Conservation (phyloP, 92 coral and sea anemone genomes). For the Parazoanthus atlanticus region DNA sequence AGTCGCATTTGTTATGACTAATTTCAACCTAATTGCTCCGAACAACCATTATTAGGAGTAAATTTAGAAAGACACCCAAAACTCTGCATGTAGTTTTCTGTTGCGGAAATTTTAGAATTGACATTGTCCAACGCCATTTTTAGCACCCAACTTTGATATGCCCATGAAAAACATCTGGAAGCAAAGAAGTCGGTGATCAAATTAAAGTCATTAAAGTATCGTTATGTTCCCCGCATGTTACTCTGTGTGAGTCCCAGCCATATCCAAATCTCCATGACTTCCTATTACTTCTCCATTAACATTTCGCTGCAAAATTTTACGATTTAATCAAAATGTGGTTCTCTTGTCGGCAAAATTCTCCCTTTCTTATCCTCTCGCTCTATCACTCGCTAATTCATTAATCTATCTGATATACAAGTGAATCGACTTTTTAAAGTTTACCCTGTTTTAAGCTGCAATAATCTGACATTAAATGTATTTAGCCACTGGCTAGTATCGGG, state of each 20-base stretch:
- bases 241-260: slow-evolving; percentile 40
- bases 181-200: slow-evolving; percentile 19
- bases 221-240: slow-evolving; percentile 40
- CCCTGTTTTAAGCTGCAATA: slow-evolving; percentile 32
- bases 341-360: slow-evolving; percentile 32
- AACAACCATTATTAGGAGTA: slow-evolving; percentile 26
- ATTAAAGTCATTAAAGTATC: slow-evolving; percentile 39
- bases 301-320: slow-evolving; percentile 20
- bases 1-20: slow-evolving; percentile 37
- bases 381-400: slow-evolving; percentile 33
- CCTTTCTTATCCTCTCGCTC: slow-evolving; percentile 12
- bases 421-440: slow-evolving; percentile 34
- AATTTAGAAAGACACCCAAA: neutral
- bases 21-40: slow-evolving; percentile 46
- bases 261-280: slow-evolving; percentile 9
- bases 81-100: slow-evolving; percentile 24
- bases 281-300: slow-evolving; percentile 24
- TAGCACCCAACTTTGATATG: slow-evolving; percentile 16
- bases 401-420: slow-evolving; percentile 34
- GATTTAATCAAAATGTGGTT: slow-evolving; percentile 32
- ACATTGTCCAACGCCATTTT: slow-evolving; percentile 7
- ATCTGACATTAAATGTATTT: slow-evolving; percentile 30
- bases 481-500: slow-evolving; percentile 39
- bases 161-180: slow-evolving; percentile 30
- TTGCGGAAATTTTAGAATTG: neutral